Conservation (phyloP, 37 sponge, comb jelly and placozoan species). For the Agelas oroides region DNA sequence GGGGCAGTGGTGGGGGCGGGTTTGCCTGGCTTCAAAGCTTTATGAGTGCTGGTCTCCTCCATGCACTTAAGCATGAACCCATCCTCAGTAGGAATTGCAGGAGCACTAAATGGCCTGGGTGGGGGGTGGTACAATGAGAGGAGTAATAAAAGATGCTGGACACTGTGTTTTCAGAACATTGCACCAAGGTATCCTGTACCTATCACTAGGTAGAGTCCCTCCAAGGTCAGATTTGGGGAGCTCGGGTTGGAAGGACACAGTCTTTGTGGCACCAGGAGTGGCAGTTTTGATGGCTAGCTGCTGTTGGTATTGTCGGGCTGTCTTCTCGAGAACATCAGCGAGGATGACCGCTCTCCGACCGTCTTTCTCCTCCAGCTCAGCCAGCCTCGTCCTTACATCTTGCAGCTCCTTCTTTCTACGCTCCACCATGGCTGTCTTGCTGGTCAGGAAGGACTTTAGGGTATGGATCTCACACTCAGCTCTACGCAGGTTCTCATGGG, state of each 20-base stretch:
- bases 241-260: no score
- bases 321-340: constrained; percentile 89
- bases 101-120: constrained; percentile 59
- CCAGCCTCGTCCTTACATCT: constrained; percentile 42
- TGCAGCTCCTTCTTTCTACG: constrained; percentile 70
- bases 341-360: constrained; percentile 76
- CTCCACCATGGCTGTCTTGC: constrained; percentile 87
- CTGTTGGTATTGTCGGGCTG: constrained; percentile 79
- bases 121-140: no score
- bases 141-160: no score
- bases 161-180: not conserved
- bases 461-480: constrained; percentile 79
- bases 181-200: no score
- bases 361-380: constrained; percentile 78
- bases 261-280: no score
- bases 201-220: no score
- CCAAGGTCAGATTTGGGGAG: no score
- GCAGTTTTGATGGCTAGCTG: not conserved
- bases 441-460: constrained; percentile 75
- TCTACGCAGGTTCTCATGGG: constrained; percentile 66
- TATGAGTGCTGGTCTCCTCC: not conserved
- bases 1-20: not conserved
- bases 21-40: not conserved
- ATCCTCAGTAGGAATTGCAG: constrained; percentile 39
- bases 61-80: not conserved